Evolutionary conservation across 2,888 invertebrate species (phyloP).

Genomic region (Oxystoma pomonae): DNA sequence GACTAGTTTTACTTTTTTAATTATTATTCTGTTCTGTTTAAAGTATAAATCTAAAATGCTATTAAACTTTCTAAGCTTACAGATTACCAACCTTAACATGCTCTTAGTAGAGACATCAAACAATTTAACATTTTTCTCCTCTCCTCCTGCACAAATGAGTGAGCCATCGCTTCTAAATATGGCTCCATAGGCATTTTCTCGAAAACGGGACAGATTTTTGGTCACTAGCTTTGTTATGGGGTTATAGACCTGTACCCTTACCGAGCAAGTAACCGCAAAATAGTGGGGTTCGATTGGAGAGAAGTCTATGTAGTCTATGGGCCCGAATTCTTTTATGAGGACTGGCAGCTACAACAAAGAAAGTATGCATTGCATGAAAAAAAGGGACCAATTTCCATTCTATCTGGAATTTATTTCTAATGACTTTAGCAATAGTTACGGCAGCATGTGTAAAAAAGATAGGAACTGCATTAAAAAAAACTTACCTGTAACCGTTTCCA

Average conservation of each 20-base stretch:
- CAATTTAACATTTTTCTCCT: slow-evolving; percentile 80
- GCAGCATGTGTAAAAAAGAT: too few species aligned
- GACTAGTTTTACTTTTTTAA: too few species aligned
- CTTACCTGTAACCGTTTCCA: slow-evolving; percentile 87
- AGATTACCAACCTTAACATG: slow-evolving; percentile 54
- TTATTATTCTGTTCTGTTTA: too few species aligned
- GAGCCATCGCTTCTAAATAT: slow-evolving; percentile 77
- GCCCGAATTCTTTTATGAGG: slow-evolving; percentile 86
- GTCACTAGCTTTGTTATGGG: slow-evolving; percentile 78
- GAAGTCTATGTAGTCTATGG: slow-evolving; percentile 88
- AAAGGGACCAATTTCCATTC: neutral
- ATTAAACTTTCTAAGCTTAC: too few species aligned
- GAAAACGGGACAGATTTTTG: slow-evolving; percentile 78
- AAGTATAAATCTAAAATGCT: too few species aligned
- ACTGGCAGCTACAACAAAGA: slow-evolving; percentile 65
- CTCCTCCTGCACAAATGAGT: slow-evolving; percentile 84
- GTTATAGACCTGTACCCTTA: slow-evolving; percentile 81
- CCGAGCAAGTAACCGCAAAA: slow-evolving; percentile 91
- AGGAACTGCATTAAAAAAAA: slow-evolving; percentile 1
- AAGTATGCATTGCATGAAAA: neutral
- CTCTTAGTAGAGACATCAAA: slow-evolving; percentile 85
- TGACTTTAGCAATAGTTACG: neutral
- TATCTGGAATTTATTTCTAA: too few species aligned
- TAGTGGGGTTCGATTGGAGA: slow-evolving; percentile 84
- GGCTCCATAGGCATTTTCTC: slow-evolving; percentile 81